Percentiles rank a stretch among this genome's conserved stretches.
Conservation (phyloP, 2,113 vertebrate species). For the Chunga burmeisteri region DNA sequence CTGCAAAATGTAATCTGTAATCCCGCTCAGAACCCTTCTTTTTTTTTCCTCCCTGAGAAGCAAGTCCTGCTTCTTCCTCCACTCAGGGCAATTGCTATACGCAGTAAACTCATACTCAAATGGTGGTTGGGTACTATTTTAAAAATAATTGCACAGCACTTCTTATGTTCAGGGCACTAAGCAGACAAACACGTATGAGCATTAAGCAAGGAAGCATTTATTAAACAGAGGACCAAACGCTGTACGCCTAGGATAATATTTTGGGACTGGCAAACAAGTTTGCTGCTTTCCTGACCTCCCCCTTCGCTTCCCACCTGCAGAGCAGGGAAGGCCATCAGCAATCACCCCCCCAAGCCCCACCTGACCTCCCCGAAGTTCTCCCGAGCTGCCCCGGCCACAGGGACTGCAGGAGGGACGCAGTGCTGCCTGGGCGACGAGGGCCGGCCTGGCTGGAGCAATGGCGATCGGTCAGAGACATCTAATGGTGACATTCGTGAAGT, state of each 20-base stretch:
- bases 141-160: background rate
- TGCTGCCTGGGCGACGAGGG: rapidly evolving
- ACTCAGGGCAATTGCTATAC: background rate
- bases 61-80: background rate
- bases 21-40: background rate
- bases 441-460: background rate
- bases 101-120: background rate
- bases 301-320: background rate
- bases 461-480: conserved; percentile 29
- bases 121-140: background rate
- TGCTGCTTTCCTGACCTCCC: background rate
- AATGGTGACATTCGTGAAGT: background rate
- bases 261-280: background rate
- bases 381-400: rapidly evolving
- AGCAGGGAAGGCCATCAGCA: background rate
- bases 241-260: background rate
- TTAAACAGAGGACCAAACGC: background rate
- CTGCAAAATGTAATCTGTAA: background rate
- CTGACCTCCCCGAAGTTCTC: background rate
- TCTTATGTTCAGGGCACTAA: background rate
- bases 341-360: background rate
- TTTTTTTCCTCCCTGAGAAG: too few species aligned
- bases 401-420: background rate
- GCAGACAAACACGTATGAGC: background rate
- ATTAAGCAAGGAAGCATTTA: background rate